Base-by-base conservation (phyloP, 2,797 vertebrate species). In the Eulemur mongoz region DNA sequence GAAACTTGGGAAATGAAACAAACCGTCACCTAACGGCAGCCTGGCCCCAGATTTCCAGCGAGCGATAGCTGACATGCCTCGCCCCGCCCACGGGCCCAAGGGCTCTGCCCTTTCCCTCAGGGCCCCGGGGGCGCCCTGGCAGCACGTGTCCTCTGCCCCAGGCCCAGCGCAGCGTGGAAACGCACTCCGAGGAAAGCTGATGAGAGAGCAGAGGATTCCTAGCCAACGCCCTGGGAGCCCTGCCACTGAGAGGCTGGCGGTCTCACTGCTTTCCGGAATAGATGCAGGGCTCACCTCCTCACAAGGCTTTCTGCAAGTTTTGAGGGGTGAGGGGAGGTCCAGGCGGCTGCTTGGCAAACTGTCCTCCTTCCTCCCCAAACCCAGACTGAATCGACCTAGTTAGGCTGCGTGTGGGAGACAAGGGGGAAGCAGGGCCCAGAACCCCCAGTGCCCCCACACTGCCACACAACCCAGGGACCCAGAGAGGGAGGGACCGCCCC, bases 151-250 rank as follows among this genome's bases (percentile, higher is more conserved):
- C 1, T 2, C 25, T 4, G 61, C 61, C 35, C 45, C 18, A 30
- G 75, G 43, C 78, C 75, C 43, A 5, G 89, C 15, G 23, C 15
- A 15, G 78, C 0, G 0, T 32, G 18, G 84, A 69, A 23, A 8
- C 0, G 4, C 6, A 0, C 75, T 57, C 5, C 0, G 86, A 91
- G 65, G 2, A 20, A 59, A 48, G 96, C 78, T 65, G 82, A 85
- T 63, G 94, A 86, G 93, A 95, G 88, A 80, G 79, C 85, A 69
- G 90, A 95, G 85, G 67, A 38, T 78, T 91, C 48, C 82, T 14
- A 73, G 95, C 96, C 83, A 52, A 86, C 20, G 38, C 96, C 96
- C 96, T 54, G 97, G 96, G 97, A 96, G 81, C n/a, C 43, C 67
- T 72, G 96, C 96, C 95, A 96, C 4, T 0, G 3, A 32, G 85